Evolutionary conservation across 2,888 invertebrate species (phyloP).

Genomic region (Corythucha ciliata): DNA sequence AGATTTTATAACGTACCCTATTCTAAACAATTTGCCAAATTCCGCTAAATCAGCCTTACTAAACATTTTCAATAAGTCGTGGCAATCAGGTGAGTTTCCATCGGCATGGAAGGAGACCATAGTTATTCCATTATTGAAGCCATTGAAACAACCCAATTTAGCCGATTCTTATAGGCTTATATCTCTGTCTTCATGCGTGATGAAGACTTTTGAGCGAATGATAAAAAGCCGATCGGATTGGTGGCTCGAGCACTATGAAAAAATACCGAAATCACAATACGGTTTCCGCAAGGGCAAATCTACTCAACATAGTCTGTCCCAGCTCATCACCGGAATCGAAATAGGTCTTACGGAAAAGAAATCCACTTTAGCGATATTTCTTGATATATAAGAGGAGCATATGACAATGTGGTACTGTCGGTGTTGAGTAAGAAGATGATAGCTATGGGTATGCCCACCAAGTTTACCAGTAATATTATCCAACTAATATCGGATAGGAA

Average conservation of each 20-base stretch:
- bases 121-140: not conserved
- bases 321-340: not conserved
- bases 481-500: not conserved
- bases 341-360: not conserved
- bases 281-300: not conserved
- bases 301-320: not conserved
- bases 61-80: not conserved
- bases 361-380: not conserved
- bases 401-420: not conserved
- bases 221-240: conserved; percentile 1
- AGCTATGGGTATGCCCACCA: not conserved
- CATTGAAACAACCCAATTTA: not conserved
- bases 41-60: not conserved
- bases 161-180: not conserved
- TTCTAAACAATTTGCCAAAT: not conserved
- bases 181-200: not conserved
- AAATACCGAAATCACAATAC: conserved; percentile 1
- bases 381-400: not conserved
- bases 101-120: not conserved
- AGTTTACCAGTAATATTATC: not conserved
- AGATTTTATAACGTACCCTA: conserved; percentile 3
- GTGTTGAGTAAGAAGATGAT: not conserved
- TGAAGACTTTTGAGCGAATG: conserved; percentile 7
- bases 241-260: not conserved
- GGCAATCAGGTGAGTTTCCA: not conserved